Evolutionary conservation across 1,140 invertebrate species (phyloP), one percentile per base, ranked within the genome.

Genomic region (Papilio machaon): DNA sequence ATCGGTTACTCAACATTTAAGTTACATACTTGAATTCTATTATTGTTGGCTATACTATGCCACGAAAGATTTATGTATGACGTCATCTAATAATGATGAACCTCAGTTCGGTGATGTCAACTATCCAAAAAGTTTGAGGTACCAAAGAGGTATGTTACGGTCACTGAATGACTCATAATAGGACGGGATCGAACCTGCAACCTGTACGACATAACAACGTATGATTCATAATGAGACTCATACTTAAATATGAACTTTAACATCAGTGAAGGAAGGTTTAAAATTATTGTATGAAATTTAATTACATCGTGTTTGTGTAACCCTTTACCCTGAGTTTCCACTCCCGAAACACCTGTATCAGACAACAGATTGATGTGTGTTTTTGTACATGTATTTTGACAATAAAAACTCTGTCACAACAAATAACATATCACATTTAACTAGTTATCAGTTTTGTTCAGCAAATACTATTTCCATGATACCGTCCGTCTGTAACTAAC

Each of bases 181-280:
- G 43, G 46, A 79, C 77, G 67, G 77, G 77, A 67, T 79, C 38
- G 77, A 79, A 79, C 77, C 54, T 67, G 60, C 23, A 78, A 54
- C 38, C 64, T 17, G 58, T n/a, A 13, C 58, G 1, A 43, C n/a
- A 6, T 35, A 58, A 58, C 13, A 60, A 15, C 46, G 47, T 19
- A 46, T 78, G 58, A 79, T 1, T 79, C 77, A 67, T 60, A 30
- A 30, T 2, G 19, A n/a, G 30, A 75, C 10, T 2, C 23, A 49
- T 19, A 46, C 19, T 30, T 30, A 2, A 49, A 23, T 35, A 49
- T 75, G 43, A 30, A 75, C 73, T 49, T 75, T 52, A 75, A 23
- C 0, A 47, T 15, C 4, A 19, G 11, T 23, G 19, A 13, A 1
- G 2, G 10, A 75, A 75, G 73, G 19, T 64, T 13, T 3, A 64